phyloP scores from a whole-genome alignment of 2,113 vertebrate species.

The Henicopernis longicauda region DNA sequence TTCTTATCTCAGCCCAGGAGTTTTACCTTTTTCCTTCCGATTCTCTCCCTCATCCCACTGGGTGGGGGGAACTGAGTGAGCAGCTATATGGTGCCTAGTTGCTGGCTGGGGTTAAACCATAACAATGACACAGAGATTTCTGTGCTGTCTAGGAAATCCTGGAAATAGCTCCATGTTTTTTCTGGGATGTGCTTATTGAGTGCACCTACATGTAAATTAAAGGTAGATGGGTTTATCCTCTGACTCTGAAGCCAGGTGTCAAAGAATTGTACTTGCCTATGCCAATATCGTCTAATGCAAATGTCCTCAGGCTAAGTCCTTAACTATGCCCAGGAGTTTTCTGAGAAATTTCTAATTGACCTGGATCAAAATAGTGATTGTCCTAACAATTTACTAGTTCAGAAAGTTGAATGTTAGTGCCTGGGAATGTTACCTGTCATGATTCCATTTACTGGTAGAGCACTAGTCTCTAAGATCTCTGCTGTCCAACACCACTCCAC shows the following conservation, averaged over 20 bases:
- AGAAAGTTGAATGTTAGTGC: background rate
- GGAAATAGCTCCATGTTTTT: background rate
- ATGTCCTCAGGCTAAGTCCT: background rate
- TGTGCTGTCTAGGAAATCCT: background rate
- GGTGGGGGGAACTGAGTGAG: no score
- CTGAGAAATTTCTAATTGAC: background rate
- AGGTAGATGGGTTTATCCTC: background rate
- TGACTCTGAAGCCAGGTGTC: background rate
- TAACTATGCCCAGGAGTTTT: background rate
- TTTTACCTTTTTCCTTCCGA: no score
- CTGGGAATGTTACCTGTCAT: background rate
- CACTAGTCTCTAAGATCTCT: background rate
- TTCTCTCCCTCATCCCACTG: no score
- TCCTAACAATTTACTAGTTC: background rate
- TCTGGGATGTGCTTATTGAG: background rate
- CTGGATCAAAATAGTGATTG: background rate
- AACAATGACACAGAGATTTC: background rate
- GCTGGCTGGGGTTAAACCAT: no score
- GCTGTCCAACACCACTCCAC: background rate
- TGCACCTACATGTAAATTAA: background rate
- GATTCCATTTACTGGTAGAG: background rate
- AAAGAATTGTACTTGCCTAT: background rate
- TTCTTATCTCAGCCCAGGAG: no score
- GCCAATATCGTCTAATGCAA: background rate
- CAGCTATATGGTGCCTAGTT: no score